phyloP scores from a whole-genome alignment of 2,888 invertebrate genomes.

The Spatulosminthurus flaviceps region DNA sequence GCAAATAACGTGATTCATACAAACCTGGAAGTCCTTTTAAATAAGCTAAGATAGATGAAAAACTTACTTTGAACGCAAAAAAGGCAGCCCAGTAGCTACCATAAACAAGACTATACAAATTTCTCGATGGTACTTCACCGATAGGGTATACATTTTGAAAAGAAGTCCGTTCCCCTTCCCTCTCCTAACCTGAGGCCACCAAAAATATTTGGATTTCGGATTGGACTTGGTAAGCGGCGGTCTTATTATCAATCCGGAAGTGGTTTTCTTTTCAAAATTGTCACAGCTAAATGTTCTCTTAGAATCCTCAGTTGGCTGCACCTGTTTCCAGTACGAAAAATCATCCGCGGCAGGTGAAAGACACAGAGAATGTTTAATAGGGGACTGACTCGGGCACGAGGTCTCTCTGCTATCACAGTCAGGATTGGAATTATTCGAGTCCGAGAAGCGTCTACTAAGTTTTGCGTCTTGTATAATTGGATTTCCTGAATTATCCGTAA shows the following conservation, averaged over 20 bases:
- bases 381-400: not conserved
- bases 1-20: too few species aligned
- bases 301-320: not conserved
- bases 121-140: constrained; percentile 59
- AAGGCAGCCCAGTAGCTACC: constrained; percentile 58
- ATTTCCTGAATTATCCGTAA: not conserved
- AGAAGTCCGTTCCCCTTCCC: constrained; percentile 19
- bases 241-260: not conserved
- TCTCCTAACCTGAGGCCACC: not conserved
- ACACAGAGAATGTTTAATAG: not conserved
- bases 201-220: not conserved
- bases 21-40: too few species aligned
- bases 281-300: not conserved
- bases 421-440: not conserved
- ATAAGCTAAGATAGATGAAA: too few species aligned
- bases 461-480: not conserved
- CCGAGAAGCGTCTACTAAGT: not conserved
- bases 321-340: not conserved
- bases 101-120: constrained; percentile 59
- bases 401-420: not conserved
- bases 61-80: constrained; percentile 56
- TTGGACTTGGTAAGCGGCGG: not conserved
- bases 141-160: constrained; percentile 52
- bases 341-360: not conserved
- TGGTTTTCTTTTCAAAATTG: not conserved